Evolutionary conservation across 1,140 invertebrate genomes (phyloP).

Genomic region (Heliconius eleuchia): DNA sequence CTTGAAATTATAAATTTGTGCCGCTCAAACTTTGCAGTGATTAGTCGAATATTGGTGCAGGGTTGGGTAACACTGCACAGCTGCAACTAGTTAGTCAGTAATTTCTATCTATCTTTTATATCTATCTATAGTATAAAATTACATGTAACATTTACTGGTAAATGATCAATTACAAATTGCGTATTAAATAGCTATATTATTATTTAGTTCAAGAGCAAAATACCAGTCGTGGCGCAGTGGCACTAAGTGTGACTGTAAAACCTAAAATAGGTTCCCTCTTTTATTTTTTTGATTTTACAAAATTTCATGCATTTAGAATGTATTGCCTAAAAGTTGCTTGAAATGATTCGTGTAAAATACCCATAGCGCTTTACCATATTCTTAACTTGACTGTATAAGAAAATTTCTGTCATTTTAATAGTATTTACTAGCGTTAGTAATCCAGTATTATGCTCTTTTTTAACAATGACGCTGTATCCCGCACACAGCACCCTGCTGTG

Average conservation of each 20-base stretch:
- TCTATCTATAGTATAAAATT: not conserved
- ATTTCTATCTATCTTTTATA: slow-evolving; percentile 8
- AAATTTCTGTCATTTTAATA: not conserved
- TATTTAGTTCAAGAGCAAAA: slow-evolving; percentile 1
- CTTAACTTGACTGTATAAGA: not conserved
- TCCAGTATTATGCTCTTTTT: not conserved
- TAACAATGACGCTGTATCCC: too few species aligned
- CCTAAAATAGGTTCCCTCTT: too few species aligned
- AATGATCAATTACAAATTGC: not conserved
- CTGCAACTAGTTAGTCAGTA: slow-evolving; percentile 20
- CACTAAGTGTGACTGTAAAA: too few species aligned
- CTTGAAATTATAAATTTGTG: slow-evolving; percentile 41
- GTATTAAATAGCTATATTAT: not conserved
- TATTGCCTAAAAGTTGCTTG: too few species aligned
- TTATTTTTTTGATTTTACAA: too few species aligned
- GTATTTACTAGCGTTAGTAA: not conserved
- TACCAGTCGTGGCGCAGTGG: not conserved
- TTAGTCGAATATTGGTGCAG: slow-evolving; percentile 24
- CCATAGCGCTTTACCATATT: not conserved
- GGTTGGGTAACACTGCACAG: slow-evolving; percentile 26
- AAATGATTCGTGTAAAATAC: too few species aligned
- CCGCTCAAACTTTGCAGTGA: slow-evolving; percentile 23
- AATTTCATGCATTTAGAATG: too few species aligned
- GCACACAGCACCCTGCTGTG: too few species aligned
- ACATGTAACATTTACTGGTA: not conserved